A percentile compares a stretch with the other conserved stretches of the same genome.
Conservation (phyloP, 2,888 invertebrate species). For the Drosophila diplacantha region DNA sequence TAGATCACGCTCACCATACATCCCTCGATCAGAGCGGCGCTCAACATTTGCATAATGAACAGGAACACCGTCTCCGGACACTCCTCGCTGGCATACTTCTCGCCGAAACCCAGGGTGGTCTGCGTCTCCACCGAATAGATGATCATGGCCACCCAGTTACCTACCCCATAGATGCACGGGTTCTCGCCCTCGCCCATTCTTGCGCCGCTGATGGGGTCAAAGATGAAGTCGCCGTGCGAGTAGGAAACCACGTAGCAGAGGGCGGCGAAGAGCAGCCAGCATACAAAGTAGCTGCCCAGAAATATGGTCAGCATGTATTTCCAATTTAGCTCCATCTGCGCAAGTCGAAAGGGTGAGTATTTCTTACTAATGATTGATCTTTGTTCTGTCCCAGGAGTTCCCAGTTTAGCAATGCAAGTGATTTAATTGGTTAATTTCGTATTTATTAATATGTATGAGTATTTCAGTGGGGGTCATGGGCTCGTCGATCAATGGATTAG, state of each 20-base stretch:
- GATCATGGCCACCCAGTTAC: conserved; percentile 82
- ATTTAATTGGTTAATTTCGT: conserved; percentile 32
- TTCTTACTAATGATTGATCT: not conserved
- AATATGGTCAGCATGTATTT: conserved; percentile 93
- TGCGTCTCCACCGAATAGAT: conserved; percentile 93
- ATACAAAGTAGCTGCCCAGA: conserved; percentile 88
- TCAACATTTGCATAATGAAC: conserved; percentile 88
- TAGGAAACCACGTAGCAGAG: conserved; percentile 88
- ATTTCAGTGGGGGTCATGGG: conserved; percentile 33
- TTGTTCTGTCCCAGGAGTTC: not conserved
- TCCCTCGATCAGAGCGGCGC: conserved; percentile 81
- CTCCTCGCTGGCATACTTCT: conserved; percentile 87
- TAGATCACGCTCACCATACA: conserved; percentile 83
- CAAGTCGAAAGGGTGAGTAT: not conserved
- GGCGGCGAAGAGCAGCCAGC: conserved; percentile 88
- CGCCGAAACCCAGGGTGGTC: conserved; percentile 90
- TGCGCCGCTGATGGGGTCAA: conserved; percentile 79
- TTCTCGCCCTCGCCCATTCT: conserved; percentile 77
- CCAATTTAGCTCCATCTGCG: conserved; percentile 86
- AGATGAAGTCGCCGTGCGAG: conserved; percentile 86
- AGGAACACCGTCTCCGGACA: conserved; percentile 87
- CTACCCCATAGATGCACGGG: conserved; percentile 81
- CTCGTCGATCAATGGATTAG: conserved; percentile 6
- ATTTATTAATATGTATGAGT: conserved; percentile 48
- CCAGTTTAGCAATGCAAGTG: conserved; percentile 26